Evolutionary conservation across 1,140 invertebrate genomes (phyloP).

Genomic region (Drosophila nigromelanica): DNA sequence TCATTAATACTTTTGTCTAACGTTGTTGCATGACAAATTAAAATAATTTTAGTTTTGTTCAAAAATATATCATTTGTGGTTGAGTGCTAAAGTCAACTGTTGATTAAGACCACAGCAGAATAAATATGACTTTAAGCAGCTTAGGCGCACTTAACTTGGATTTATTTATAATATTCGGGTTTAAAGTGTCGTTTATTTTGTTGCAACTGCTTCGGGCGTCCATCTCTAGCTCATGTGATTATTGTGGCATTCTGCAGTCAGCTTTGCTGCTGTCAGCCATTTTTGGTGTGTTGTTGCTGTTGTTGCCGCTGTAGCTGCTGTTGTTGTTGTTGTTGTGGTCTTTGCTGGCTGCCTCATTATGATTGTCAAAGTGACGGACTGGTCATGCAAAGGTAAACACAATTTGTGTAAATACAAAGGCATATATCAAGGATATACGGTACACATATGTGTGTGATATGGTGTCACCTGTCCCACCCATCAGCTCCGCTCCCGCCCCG

Average conservation of each 20-base stretch:
- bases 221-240: slow-evolving; percentile 56
- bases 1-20: too few relatives aligned
- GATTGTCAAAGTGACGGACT: slow-evolving; percentile 81
- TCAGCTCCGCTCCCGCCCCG: too few relatives aligned
- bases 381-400: slow-evolving; percentile 80
- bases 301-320: slow-evolving; percentile 21
- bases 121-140: too few relatives aligned
- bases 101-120: too few relatives aligned
- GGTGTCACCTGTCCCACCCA: background rate
- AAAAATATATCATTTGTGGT: too few relatives aligned
- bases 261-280: slow-evolving; percentile 71
- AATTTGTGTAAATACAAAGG: slow-evolving; percentile 78
- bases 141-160: background rate
- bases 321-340: slow-evolving; percentile 31
- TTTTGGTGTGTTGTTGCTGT: slow-evolving; percentile 31
- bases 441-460: slow-evolving; percentile 20
- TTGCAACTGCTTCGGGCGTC: background rate
- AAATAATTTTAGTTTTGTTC: too few relatives aligned
- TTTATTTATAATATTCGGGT: background rate
- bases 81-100: too few relatives aligned
- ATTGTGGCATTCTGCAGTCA: slow-evolving; percentile 66
- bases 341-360: slow-evolving; percentile 71
- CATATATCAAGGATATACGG: slow-evolving; percentile 54
- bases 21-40: too few relatives aligned
- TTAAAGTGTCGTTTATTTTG: background rate